Base-by-base conservation (phyloP, 2,113 vertebrate genomes). In the Barbus barbus region DNA sequence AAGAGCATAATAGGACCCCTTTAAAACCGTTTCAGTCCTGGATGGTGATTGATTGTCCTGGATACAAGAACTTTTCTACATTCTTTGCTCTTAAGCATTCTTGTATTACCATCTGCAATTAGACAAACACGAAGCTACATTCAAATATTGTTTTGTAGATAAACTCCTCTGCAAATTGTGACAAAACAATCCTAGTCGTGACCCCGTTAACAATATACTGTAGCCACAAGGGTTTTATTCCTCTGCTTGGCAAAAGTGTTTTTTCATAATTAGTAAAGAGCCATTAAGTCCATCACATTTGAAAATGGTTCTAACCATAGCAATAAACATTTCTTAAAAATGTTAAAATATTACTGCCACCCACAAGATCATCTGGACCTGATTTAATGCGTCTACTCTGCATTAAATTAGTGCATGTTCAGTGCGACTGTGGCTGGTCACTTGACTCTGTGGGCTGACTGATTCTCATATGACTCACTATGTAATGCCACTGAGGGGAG, bases 381-480 rank as follows among this genome's bases (percentile, higher is more conserved):
- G 20, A 41, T 60, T 60, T 18, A 41, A 78, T 61, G 31, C 2
- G 7, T 60, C 36, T 41, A 41, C 56, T 41, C 22, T 9, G 56
- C 28, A 36, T 56, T 5, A 33, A 36, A 77, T 58, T 33, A n/a
- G 31, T 58, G 20, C 51, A n/a, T 33, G 72, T 48, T 48, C 24
- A 78, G 33, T 41, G 53, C 8, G 33, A 78, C 22, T 78, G 76
- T 61, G 53, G n/a, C 33, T 38, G 12, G 76, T 60, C 33, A 41
- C 18, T n/a, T 60, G 76, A 78, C 53, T n/a, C 28, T 60, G 53
- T 38, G 28, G 33, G 33, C 31, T 38, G 20, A 78, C 22, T 16
- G 53, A 41, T 26, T 78, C 12, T 78, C 76, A 60, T 12, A 36
- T 78, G 53, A 60, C n/a, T 41, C 33, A 24, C 60, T 60, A 78